Evolutionary conservation across 2,888 invertebrate genomes (phyloP), one percentile per base, ranked within the genome.

Genomic region (Drosophila aldrichi): DNA sequence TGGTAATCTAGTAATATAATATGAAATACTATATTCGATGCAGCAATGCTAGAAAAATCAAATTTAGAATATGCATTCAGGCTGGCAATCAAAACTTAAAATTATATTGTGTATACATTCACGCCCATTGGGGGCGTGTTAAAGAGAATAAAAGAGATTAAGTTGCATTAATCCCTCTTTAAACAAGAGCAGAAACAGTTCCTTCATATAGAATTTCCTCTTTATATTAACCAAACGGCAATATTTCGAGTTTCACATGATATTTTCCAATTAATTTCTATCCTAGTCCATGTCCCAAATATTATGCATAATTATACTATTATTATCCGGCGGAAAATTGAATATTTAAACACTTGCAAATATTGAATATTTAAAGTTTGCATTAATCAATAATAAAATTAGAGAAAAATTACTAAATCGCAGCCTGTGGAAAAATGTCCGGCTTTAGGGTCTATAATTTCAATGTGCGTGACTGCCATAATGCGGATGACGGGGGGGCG

Each of bases 401-500:
- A 18, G 18, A 49, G 12, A 51, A 16, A 34, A 20, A 36, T 22
- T n/a, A 10, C 44, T 34, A 57, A 34, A 36, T 34, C 34, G n/a
- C 22, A 8, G 34, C 16, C 20, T 34, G 56, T 32, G 43, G 36
- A 25, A 44, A 44, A 25, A 48, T 58, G 48, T 58, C 48, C 18
- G 25, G 18, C 18, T 22, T 48, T 38, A 29, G 41, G 32, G 20
- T 16, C 36, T 16, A 48, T 16, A 65, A 34, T 25, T 34, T 40
- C 29, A 59, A 46, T 66, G 66, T 75, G 75, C 75, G 75, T 75
- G 75, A 72, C 77, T 55, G 62, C 62, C 71, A 62, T 59, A 49
- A 52, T 40, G 51, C 43, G 57, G 49, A 43, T 46, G 56, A 22
- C 44, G 41, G 29, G 64, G 34, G 38, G 64, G 34, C 32, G 57